These are phyloP conservation scores for Pogonocherus hispidulus DNA, from an alignment of 2,888 invertebrate species.

Conservation along the genomic window DNA sequence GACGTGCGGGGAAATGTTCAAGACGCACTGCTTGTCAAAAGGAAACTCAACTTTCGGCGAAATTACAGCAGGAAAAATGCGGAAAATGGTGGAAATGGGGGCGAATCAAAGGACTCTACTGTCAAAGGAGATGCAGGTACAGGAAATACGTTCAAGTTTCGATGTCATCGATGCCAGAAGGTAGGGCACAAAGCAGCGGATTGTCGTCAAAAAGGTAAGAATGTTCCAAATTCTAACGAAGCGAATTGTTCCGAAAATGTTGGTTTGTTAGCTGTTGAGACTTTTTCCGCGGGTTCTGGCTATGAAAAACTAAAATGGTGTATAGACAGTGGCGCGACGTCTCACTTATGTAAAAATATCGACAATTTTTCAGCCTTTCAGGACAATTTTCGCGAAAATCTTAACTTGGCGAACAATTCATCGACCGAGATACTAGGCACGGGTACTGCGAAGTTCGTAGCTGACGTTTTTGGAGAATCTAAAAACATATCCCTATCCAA, in stretches of 20 bases:
- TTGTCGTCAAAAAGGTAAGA: neutral
- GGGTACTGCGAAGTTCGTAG: constrained; percentile 9
- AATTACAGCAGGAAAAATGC: too few species aligned
- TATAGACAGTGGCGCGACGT: neutral
- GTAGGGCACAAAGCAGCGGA: neutral
- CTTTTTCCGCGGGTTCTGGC: neutral
- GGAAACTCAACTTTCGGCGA: too few species aligned
- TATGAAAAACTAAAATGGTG: neutral
- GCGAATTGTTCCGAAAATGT: neutral
- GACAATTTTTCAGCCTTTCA: constrained; percentile 1
- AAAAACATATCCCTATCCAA: neutral
- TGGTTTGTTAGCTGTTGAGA: neutral
- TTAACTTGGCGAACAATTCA: constrained; percentile 12
- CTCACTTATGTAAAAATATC: constrained; percentile 11
- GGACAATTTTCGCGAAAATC: neutral
- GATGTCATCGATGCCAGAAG: neutral
- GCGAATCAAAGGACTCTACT: too few species aligned
- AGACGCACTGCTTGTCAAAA: too few species aligned
- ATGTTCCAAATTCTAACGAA: neutral
- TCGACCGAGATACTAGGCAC: constrained; percentile 4
- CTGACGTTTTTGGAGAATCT: constrained; percentile 12
- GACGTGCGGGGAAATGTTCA: too few species aligned
- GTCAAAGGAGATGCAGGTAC: too few species aligned
- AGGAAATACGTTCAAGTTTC: too few species aligned
- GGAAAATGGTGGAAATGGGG: too few species aligned